Percentiles rank a stretch among this genome's conserved stretches.
phyloP scores from a whole-genome alignment of 2,797 vertebrate species.

The Schizopygopsis malacanthus region DNA sequence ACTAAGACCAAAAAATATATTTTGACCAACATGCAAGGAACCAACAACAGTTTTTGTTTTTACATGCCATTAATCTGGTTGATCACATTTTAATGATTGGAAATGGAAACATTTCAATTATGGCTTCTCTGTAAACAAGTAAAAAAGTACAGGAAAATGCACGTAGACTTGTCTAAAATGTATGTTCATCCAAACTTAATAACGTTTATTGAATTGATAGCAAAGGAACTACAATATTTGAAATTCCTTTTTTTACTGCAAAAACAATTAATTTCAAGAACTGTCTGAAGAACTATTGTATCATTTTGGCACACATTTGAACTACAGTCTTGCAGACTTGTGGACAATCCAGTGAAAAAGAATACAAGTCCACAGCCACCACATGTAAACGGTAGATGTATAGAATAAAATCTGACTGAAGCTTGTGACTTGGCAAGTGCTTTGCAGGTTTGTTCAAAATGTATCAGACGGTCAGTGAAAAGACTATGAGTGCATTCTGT shows the following conservation, averaged over 20 bases:
- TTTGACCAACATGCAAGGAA: not conserved
- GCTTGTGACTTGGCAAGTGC: not conserved
- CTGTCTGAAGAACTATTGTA: not conserved
- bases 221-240: not conserved
- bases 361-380: not conserved
- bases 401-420: not conserved
- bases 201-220: not conserved
- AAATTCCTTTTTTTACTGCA: no score
- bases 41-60: not conserved
- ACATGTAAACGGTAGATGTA: not conserved
- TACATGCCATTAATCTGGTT: not conserved
- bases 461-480: not conserved
- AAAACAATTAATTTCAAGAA: not conserved
- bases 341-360: not conserved
- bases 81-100: not conserved
- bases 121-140: not conserved
- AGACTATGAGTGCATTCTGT: not conserved
- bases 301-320: not conserved
- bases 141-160: not conserved
- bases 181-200: not conserved
- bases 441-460: not conserved
- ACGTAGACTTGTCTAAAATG: not conserved
- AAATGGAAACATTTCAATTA: not conserved
- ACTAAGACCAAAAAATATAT: not conserved
- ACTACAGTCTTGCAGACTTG: not conserved